These are phyloP conservation scores for Rhabdomys pumilio DNA, from an alignment of 2,797 vertebrate species.

Conservation along the genomic window DNA sequence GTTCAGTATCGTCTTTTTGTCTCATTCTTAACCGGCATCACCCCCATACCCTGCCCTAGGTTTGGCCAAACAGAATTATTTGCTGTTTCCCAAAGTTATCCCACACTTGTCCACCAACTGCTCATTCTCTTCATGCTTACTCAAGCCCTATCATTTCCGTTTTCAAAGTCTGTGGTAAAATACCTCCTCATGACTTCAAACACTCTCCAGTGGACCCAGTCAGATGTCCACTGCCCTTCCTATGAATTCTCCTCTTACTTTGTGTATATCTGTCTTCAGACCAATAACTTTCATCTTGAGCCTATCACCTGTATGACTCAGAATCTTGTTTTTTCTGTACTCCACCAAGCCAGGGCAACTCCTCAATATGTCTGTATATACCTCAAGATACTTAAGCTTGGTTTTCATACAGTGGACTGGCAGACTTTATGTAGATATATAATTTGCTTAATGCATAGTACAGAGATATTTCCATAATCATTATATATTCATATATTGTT, in stretches of 20 bases:
- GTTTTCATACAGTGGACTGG: not conserved
- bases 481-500: not conserved
- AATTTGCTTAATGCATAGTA: not conserved
- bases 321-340: not conserved
- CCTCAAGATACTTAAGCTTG: not conserved
- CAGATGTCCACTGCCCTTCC: not conserved
- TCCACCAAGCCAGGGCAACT: not conserved
- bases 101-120: not conserved
- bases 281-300: not conserved
- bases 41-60: not conserved
- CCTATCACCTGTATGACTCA: not conserved
- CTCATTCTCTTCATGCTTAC: slow-evolving; percentile 5
- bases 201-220: not conserved
- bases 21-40: not conserved
- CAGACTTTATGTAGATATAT: slow-evolving; percentile 20
- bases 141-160: not conserved
- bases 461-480: not conserved
- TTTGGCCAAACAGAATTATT: not conserved
- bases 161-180: not conserved
- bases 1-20: not conserved
- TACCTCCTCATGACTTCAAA: not conserved
- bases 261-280: not conserved
- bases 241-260: not conserved
- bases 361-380: not conserved
- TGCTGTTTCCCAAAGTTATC: slow-evolving; percentile 10